Evolutionary conservation across 2,888 invertebrate genomes (phyloP), one percentile per base, ranked within the genome.

Genomic region (Ceramica pisi): DNA sequence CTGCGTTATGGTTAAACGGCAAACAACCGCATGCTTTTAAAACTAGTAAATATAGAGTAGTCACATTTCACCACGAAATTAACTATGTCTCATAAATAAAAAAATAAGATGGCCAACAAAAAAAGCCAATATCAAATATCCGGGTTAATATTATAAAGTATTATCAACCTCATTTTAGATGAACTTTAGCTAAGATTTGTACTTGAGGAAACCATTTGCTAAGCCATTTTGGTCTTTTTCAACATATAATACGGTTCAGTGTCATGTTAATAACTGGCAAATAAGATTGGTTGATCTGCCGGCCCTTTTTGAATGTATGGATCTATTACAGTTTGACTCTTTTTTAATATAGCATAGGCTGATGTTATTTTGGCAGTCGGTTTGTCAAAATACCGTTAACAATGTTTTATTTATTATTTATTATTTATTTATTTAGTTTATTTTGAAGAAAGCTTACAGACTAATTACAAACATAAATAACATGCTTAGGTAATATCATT

Each of bases 271-370:
- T 41, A 41, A 71, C 67, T 59, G 2, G 78, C 57, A 78, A 81
- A 75, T 59, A 73, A 61, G 68, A 63, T 78, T 83, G 65, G 70
- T 70, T 70, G 16, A 75, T 48, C 80, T 83, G 88, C 80, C 84
- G 91, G 91, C 92, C 91, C 92, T 92, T 93, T 91, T 91, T 91
- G 89, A 92, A 91, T 92, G 91, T 93, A 92, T 94, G 93, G 94
- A 92, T 94, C 93, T 93, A 92, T 93, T 92, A 92, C 92, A 90
- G 90, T 91, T 91, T 88, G 90, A 91, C 86, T 91, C 86, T 91
- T 92, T 91, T 89, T 80, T 71, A 57, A 60, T 67, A 57, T 68
- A 81, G 57, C 82, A 94, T 87, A 93, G 92, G 90, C 9, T 92
- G 94, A 66, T 90, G 66, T 56, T 48, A 21, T 75, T 41, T 57